These are phyloP conservation scores for Pissodes strobi DNA, from an alignment of 1,140 invertebrate species.

Conservation along the genomic window DNA sequence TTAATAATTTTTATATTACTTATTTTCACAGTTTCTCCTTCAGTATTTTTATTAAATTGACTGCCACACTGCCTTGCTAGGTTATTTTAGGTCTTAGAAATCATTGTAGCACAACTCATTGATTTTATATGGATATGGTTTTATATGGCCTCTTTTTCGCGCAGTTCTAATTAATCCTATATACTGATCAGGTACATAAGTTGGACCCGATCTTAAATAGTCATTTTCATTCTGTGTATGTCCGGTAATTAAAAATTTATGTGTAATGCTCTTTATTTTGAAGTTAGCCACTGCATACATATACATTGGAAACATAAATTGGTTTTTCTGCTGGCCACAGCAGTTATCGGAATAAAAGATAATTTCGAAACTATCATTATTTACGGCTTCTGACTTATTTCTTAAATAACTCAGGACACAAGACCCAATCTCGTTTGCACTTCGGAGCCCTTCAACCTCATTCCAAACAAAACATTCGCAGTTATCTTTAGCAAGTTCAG, in stretches of 20 bases:
- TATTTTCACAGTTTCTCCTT: not conserved
- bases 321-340: constrained; percentile 54
- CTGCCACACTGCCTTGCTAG: constrained; percentile 9
- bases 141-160: constrained; percentile 49
- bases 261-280: constrained; percentile 44
- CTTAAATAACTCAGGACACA: constrained; percentile 51
- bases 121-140: no score
- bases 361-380: constrained; percentile 29
- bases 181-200: constrained; percentile 26
- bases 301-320: constrained; percentile 49
- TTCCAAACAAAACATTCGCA: constrained; percentile 55
- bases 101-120: constrained; percentile 39
- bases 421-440: constrained; percentile 55
- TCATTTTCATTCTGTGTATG: constrained; percentile 51
- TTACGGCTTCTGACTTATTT: constrained; percentile 33
- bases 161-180: constrained; percentile 40
- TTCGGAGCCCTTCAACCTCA: constrained; percentile 55
- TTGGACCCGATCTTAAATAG: constrained; percentile 24
- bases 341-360: constrained; percentile 54
- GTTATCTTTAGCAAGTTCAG: constrained; percentile 44
- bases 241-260: constrained; percentile 50
- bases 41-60: constrained; percentile 5
- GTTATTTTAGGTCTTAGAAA: constrained; percentile 40
- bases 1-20: constrained; percentile 7
- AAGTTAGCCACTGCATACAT: constrained; percentile 46